phyloP scores from a whole-genome alignment of 2,888 invertebrate species.

The Germaria angustata region DNA sequence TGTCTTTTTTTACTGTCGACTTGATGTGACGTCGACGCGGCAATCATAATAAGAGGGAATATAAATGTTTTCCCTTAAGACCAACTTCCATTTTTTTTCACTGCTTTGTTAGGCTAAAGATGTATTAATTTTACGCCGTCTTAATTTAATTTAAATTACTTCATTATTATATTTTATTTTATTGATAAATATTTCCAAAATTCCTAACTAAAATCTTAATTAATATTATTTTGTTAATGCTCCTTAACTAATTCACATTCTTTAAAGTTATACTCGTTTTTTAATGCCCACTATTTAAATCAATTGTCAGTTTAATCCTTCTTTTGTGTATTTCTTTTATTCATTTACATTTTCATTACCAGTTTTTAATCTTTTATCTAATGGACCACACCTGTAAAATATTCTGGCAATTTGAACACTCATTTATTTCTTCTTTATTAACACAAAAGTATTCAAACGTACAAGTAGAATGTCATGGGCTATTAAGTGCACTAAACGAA shows the following conservation, averaged over 20 bases:
- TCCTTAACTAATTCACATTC: neutral
- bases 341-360: conserved; percentile 28
- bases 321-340: conserved; percentile 15
- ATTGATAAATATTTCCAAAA: neutral
- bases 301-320: conserved; percentile 39
- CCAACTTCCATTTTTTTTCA: too few relatives aligned
- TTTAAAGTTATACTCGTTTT: neutral
- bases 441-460: conserved; percentile 1
- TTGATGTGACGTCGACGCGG: too few relatives aligned
- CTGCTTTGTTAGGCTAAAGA: too few relatives aligned
- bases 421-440: neutral
- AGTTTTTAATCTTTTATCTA: conserved; percentile 39
- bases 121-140: too few relatives aligned
- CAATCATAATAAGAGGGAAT: too few relatives aligned
- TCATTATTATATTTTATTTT: neutral
- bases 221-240: neutral
- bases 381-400: conserved; percentile 52
- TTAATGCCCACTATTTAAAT: conserved; percentile 5
- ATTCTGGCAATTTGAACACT: conserved; percentile 17
- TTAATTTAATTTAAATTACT: conserved; percentile 7
- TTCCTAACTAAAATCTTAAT: neutral
- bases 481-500: conserved; percentile 59
- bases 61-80: too few relatives aligned
- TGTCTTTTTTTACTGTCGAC: too few relatives aligned
- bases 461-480: conserved; percentile 5